phyloP scores from a whole-genome alignment of 2,888 invertebrate species.

The Drosophila melanosoma region DNA sequence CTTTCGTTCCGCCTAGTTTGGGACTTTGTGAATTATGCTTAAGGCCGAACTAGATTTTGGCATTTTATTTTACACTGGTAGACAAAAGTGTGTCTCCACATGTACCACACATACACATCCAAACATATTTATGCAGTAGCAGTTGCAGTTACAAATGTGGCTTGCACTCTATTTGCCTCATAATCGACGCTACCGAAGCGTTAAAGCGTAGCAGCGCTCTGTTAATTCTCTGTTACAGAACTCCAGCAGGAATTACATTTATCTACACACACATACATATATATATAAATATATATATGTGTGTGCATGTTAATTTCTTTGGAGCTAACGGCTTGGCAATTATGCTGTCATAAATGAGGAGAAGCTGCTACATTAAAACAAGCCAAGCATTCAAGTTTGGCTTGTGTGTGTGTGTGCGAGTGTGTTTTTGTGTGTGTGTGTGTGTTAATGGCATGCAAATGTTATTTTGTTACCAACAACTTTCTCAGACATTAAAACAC shows the following conservation, averaged over 20 bases:
- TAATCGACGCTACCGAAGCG: constrained; percentile 73
- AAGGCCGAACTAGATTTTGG: constrained; percentile 37
- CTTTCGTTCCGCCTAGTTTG: constrained; percentile 65
- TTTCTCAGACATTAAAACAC: constrained; percentile 60
- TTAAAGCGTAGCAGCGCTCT: constrained; percentile 71
- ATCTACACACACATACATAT: not conserved
- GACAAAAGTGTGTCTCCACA: not conserved
- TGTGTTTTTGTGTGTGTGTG: not conserved
- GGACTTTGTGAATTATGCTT: constrained; percentile 30
- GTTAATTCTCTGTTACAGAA: constrained; percentile 70
- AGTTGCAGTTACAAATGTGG: constrained; percentile 9
- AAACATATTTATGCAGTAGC: not conserved
- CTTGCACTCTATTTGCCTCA: constrained; percentile 57
- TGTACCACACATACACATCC: not conserved
- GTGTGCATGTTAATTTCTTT: constrained; percentile 37
- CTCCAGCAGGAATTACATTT: constrained; percentile 28
- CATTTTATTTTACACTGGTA: constrained; percentile 5
- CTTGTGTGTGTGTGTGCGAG: not conserved
- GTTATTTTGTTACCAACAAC: constrained; percentile 48
- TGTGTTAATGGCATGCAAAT: constrained; percentile 67
- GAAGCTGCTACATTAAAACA: constrained; percentile 48
- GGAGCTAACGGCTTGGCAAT: constrained; percentile 64
- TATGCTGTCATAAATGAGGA: constrained; percentile 67
- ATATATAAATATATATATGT: not conserved
- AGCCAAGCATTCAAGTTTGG: constrained; percentile 55